Conservation (phyloP, 1,140 invertebrate species). For the Tribolium castaneum region DNA sequence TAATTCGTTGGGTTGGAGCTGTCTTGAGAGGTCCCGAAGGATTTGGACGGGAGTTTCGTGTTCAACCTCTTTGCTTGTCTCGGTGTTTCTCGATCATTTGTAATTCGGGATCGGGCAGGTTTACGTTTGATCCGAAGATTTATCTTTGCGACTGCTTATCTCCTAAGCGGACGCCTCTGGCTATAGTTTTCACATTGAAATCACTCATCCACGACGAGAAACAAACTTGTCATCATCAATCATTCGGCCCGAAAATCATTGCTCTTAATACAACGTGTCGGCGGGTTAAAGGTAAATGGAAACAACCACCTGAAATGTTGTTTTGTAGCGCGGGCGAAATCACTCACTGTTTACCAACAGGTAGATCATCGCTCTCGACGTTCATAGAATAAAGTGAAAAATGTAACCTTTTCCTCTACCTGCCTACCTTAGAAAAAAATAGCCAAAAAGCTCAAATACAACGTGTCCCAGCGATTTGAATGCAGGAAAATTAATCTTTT, state of each 20-base stretch:
- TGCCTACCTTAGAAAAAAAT: too few species aligned
- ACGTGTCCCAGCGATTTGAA: too few species aligned
- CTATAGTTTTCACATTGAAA: slow-evolving; percentile 20
- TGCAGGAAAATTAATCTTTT: too few species aligned
- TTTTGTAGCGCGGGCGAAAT: not conserved
- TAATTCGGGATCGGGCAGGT: slow-evolving; percentile 26
- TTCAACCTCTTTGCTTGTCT: slow-evolving; percentile 5
- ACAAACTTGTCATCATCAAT: slow-evolving; percentile 24
- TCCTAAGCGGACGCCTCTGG: slow-evolving; percentile 15
- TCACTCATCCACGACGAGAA: slow-evolving; percentile 1
- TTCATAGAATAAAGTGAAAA: too few species aligned
- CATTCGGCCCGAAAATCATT: slow-evolving; percentile 2
- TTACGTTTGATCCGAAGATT: slow-evolving; percentile 30
- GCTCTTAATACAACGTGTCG: slow-evolving; percentile 2
- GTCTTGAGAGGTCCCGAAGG: slow-evolving; percentile 8
- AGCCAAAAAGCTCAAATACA: too few species aligned
- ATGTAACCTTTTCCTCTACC: too few species aligned
- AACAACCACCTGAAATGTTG: not conserved
- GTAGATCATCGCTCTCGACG: too few species aligned
- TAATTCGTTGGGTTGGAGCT: not conserved
- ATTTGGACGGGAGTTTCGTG: not conserved
- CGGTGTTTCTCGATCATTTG: slow-evolving; percentile 30
- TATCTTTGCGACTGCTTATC: slow-evolving; percentile 31
- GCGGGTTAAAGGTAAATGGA: not conserved
- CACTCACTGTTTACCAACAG: not conserved